Evolutionary conservation across 2,113 vertebrate genomes (phyloP), one percentile per base, ranked within the genome.

Genomic region (Clarias magur): DNA sequence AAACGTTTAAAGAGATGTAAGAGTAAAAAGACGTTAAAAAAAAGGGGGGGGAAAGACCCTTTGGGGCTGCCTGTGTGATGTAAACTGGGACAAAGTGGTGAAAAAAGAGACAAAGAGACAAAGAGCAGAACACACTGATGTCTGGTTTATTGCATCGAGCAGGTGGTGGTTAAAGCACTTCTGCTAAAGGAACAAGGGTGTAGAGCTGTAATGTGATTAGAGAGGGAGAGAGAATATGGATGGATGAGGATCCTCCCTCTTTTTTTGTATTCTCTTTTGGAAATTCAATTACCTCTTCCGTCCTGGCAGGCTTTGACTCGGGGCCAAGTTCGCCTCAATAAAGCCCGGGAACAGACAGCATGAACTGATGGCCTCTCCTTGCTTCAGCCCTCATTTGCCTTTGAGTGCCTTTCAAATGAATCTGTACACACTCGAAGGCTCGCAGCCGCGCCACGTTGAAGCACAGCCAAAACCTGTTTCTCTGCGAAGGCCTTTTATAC

Each of bases 271-370:
- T 78, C 80, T 23, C 85, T 88, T 90, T 85, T 83, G n/a, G 85
- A 88, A 86, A 90, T 90, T 88, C 88, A 87, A 88, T 89, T 90
- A 90, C 85, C 68, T 83, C 82, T 80, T 85, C 79, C 16, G 60
- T 86, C 86, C 82, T 88, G 80, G 73, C 79, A 86, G 81, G 54
- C 72, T n/a, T 82, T 80, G 89, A 89, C 72, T 88, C 62, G 0
- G 84, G 86, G 89, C 87, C 88, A 89, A 82, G 25, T 86, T 83
- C n/a, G 48, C 84, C 80, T 86, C 67, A 75, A 83, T 88, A 88
- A 86, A 84, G 84, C 84, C 38, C 75, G 17, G 54, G 82, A 59
- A 85, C 48, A 86, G 86, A 67, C n/a, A 62, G 83, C 62, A 86
- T 86, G 89, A 88, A 90, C 87, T 81, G 87, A 87, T 86, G 70